Conservation (phyloP, 2,113 vertebrate genomes). For the Poeciliopsis retropinna region DNA sequence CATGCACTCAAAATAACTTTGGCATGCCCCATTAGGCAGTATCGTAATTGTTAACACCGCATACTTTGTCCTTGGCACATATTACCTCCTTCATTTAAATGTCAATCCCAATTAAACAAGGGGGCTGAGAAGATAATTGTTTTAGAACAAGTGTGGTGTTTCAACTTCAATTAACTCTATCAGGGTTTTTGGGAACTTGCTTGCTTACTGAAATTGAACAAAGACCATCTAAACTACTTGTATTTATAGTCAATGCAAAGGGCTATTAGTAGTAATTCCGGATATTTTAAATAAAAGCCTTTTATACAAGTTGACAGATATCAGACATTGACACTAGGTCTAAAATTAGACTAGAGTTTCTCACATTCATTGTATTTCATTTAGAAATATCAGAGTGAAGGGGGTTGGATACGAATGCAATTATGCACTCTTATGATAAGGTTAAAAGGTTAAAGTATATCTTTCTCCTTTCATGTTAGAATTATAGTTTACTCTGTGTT, state of each 20-base stretch:
- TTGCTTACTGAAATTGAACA: background rate
- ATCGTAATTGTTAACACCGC: conserved; percentile 78
- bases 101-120: conserved; percentile 74
- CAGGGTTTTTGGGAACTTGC: conserved; percentile 15
- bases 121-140: conserved; percentile 34
- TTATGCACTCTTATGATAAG: no score
- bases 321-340: background rate
- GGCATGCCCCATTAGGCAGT: conserved; percentile 77
- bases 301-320: background rate
- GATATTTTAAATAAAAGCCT: background rate
- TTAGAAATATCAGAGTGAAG: background rate
- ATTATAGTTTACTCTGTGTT: no score
- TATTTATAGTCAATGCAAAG: background rate
- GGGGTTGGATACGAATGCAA: background rate
- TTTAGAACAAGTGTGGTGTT: conserved; percentile 19
- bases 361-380: background rate
- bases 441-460: no score
- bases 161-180: background rate
- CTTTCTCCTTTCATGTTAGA: no score
- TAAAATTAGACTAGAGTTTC: background rate
- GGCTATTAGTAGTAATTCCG: background rate
- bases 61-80: conserved; percentile 75
- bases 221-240: background rate
- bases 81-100: conserved; percentile 78
- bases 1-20: conserved; percentile 77